Percentiles rank a stretch among this genome's conserved stretches.
phyloP scores from a whole-genome alignment of 2,888 invertebrate genomes.

The Eretmocerus hayati region DNA sequence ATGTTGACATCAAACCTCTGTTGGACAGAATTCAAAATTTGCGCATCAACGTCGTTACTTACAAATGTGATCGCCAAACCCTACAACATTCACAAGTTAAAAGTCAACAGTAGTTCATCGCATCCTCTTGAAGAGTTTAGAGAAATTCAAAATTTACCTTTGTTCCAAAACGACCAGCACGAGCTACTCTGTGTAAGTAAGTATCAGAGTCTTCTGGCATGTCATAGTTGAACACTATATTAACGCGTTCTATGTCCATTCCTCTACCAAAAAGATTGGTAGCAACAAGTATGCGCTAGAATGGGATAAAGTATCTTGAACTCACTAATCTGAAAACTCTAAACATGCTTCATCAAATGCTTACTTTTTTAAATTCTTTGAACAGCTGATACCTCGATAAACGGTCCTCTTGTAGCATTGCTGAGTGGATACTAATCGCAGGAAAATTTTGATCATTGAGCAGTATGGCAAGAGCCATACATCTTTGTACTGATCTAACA shows the following conservation, averaged over 20 bases:
- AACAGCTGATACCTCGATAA: conserved; percentile 96
- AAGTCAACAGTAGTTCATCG: no score
- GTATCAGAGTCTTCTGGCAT: conserved; percentile 99
- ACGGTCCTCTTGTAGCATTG: conserved; percentile 95
- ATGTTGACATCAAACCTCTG: conserved; percentile 99
- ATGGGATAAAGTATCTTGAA: no score
- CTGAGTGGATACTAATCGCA: conserved; percentile 96
- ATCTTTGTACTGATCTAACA: conserved; percentile 96
- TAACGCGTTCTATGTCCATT: conserved; percentile 99
- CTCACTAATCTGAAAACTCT: no score
- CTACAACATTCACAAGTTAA: no score
- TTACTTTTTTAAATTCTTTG: conserved; percentile 98
- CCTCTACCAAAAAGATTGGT: conserved; percentile 99
- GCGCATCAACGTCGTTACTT: conserved; percentile 95
- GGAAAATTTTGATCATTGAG: conserved; percentile 99
- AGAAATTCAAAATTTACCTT: conserved; percentile 54
- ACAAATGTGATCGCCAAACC: conserved; percentile 98
- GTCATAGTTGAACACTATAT: conserved; percentile 99
- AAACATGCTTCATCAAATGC: no score
- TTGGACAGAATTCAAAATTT: conserved; percentile 96
- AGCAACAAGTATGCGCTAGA: conserved; percentile 86
- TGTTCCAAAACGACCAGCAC: conserved; percentile 98
- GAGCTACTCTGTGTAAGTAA: conserved; percentile 94
- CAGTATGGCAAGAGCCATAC: conserved; percentile 90
- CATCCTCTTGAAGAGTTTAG: no score